Base-by-base conservation (phyloP, 2,113 vertebrate genomes). In the Melanerpes formicivorus region DNA sequence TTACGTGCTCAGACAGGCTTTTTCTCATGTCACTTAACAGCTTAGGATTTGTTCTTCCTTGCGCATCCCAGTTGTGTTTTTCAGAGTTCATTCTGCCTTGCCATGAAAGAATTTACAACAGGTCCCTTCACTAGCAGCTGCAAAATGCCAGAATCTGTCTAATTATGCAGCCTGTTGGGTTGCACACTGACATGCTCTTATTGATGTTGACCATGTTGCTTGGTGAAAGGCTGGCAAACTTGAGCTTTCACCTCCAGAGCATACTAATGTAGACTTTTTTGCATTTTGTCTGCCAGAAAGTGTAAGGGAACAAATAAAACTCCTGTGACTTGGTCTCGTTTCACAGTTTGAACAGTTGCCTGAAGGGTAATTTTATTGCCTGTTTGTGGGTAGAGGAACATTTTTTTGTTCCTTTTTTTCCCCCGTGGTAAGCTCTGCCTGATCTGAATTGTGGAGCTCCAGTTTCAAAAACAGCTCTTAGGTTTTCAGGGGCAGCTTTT, bases 331-430 rank as follows among this genome's bases (percentile, higher is more conserved):
- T 12, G 10, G 32, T 80, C 48, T 62, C 32, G 80, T 81, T 92
- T 59, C 88, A 82, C 30, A 40, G 81, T 92, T 67, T 76, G 78
- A 92, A 52, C 26, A 30, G 42, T 94, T 94, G 74, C 25, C 64
- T 73, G 48, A 82, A 86, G 48, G 8, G 46, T 55, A 70, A 54
- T 93, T 87, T 79, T 67, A 80, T 92, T 90, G 67, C 46, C 81
- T 90, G 37, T 63, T 59, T 74, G 26, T 84, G 56, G 80, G 46
- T 59, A 42, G 56, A 79, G 92, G 92, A 86, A 77, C 44, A 9
- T 13, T 6, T n/a, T 46, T 44, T 37, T 40, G 10, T 40, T 10
- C 40, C 40, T 11, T 40, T 11, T 40, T 40, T 40, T 40, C 11
- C 10, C 40, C 40, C 40, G 5, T 40, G 10, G 40, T 40, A 40